Evolutionary conservation across 2,113 vertebrate genomes (phyloP), one percentile per base, ranked within the genome.

Genomic region (Ceuthmochares aereus): DNA sequence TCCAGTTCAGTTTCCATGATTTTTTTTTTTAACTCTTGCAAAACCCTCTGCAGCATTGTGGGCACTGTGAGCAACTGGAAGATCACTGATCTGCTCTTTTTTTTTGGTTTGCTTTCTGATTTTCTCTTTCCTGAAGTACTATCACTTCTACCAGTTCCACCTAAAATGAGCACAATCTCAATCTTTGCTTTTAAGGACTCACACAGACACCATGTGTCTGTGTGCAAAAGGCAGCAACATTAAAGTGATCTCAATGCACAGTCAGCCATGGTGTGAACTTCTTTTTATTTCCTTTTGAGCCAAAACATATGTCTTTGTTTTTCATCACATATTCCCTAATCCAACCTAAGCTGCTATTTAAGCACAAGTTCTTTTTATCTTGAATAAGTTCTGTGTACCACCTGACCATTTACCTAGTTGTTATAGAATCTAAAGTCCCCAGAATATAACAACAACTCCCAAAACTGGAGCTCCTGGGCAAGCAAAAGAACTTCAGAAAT

Each of bases 301-400:
- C 85, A 96, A 90, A 97, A 94, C 84, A 60, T 73, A 74, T 0
- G 2, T 22, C 95, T 96, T 91, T 95, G 92, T 95, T 95, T 49
- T 94, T 34, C 85, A 36, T 63, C 85, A 63, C 10, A 2, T 69
- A 79, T 76, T 74, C 88, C 37, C 60, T 78, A 93, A 94, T 89
- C 88, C 85, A 60, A 51, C 47, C 52, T 54, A 67, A 94, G 18
- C 47, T 43, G 34, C 88, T 58, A 45, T 93, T 96, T 84, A 62
- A 90, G 36, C 13, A 1, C 36, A 10, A 27, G 10, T 79, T 92
- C n/a, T 47, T 74, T 51, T 45, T 51, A 78, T 92, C 78, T 95
- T 96, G 89, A 97, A 96, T 96, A 75, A 56, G 43, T n/a, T 42
- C 92, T 95, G 96, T 96, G 90, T 94, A 17, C 76, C 58, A 89